Conservation (phyloP, 2,797 vertebrate genomes). For the Anableps anableps region DNA sequence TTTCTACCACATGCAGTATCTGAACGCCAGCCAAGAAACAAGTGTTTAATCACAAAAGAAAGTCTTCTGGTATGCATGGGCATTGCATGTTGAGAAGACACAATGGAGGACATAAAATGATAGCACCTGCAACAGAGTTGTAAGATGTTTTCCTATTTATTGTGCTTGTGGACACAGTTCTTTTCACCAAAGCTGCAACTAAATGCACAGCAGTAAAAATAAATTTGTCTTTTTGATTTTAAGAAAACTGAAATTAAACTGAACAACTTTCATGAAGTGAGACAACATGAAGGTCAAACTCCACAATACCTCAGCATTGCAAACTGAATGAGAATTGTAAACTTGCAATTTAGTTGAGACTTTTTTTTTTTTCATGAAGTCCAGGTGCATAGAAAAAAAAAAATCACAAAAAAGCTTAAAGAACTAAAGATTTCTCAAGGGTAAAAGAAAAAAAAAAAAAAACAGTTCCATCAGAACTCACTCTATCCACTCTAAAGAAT, state of each 20-base stretch:
- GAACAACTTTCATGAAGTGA: neutral
- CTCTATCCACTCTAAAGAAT: neutral
- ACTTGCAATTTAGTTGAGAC: neutral
- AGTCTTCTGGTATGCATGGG: neutral
- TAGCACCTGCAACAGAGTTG: too few relatives aligned
- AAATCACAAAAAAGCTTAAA: neutral
- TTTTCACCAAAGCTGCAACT: neutral
- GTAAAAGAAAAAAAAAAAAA: conserved; percentile 19
- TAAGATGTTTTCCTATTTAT: neutral
- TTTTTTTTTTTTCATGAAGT: neutral
- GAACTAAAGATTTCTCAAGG: conserved; percentile 3
- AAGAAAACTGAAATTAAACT: neutral
- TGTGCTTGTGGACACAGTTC: neutral
- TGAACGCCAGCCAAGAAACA: neutral
- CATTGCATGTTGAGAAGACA: too few relatives aligned
- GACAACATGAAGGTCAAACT: neutral
- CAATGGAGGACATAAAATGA: neutral
- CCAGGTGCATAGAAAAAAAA: neutral
- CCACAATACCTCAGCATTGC: neutral
- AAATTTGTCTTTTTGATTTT: neutral
- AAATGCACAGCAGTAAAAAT: neutral
- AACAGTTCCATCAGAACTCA: neutral
- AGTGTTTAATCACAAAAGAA: neutral
- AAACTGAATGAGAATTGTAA: neutral
- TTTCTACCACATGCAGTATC: neutral